These are phyloP conservation scores for Drosophila cardini DNA, from an alignment of 1,140 invertebrate species.

Conservation along the genomic window DNA sequence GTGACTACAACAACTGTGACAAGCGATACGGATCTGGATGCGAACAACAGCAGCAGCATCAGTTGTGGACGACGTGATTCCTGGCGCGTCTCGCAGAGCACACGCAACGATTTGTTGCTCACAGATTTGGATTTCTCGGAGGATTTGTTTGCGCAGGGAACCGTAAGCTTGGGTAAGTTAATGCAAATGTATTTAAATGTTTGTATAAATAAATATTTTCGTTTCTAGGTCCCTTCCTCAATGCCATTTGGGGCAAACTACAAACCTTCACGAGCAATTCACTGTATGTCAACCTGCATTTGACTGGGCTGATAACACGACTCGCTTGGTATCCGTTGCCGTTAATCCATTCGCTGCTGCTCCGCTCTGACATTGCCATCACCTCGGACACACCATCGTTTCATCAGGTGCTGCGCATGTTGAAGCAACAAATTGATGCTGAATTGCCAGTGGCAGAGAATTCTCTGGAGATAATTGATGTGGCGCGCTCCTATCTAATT, in stretches of 20 bases:
- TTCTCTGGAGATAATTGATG: slow-evolving; percentile 88
- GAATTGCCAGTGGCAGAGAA: slow-evolving; percentile 90
- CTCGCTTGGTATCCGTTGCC: slow-evolving; percentile 95
- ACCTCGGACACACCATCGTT: slow-evolving; percentile 96
- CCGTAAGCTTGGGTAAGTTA: slow-evolving; percentile 81
- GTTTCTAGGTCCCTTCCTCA: slow-evolving; percentile 91
- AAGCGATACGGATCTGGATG: slow-evolving; percentile 57
- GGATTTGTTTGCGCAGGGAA: slow-evolving; percentile 84
- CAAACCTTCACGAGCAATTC: slow-evolving; percentile 94
- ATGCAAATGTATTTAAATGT: background rate
- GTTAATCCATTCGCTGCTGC: slow-evolving; percentile 93
- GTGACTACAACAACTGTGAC: slow-evolving; percentile 16
- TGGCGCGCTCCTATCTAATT: slow-evolving; percentile 91
- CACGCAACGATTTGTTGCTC: slow-evolving; percentile 69
- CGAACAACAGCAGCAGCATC: slow-evolving; percentile 51
- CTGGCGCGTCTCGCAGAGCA: slow-evolving; percentile 84
- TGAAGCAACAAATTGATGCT: slow-evolving; percentile 95
- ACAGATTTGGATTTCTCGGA: slow-evolving; percentile 85
- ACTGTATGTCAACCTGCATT: slow-evolving; percentile 93
- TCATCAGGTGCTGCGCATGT: slow-evolving; percentile 93
- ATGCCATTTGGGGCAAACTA: slow-evolving; percentile 92
- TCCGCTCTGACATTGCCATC: slow-evolving; percentile 94
- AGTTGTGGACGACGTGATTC: slow-evolving; percentile 57
- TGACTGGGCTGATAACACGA: slow-evolving; percentile 94
- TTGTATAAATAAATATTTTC: background rate